A percentile compares a stretch with the other conserved stretches of the same genome.
phyloP scores from a whole-genome alignment of 1,140 invertebrate genomes.

The Sycobia sp. region DNA sequence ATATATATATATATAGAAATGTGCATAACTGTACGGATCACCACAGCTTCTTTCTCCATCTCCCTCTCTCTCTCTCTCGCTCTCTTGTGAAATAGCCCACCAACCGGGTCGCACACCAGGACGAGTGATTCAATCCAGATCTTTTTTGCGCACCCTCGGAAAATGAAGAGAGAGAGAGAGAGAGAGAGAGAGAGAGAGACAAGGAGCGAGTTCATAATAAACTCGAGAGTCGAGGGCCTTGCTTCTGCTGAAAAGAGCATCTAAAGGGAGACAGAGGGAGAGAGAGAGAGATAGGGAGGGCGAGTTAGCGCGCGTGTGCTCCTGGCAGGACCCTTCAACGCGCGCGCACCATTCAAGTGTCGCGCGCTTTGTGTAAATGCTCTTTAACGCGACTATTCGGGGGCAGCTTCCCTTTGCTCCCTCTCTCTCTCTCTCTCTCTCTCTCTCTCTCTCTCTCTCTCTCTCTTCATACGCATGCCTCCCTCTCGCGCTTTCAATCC shows the following conservation, averaged over 20 bases:
- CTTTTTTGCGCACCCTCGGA: neutral
- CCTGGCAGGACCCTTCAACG: constrained; percentile 48
- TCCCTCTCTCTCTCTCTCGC: too few relatives aligned
- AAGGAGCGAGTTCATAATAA: too few relatives aligned
- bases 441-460: too few relatives aligned
- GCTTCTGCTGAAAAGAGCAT: constrained; percentile 37
- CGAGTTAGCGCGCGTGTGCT: constrained; percentile 3
- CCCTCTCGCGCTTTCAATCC: too few relatives aligned
- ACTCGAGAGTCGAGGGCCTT: constrained; percentile 36
- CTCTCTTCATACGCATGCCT: too few relatives aligned
- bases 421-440: too few relatives aligned
- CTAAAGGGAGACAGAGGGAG: neutral
- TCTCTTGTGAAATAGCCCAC: constrained; percentile 8
- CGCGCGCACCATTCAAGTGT: constrained; percentile 55
- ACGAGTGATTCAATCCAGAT: too few relatives aligned
- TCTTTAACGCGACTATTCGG: constrained; percentile 50
- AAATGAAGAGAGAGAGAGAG: neutral
- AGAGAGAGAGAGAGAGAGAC: constrained; percentile 39
- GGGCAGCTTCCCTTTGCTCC: neutral
- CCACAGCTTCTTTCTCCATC: too few relatives aligned
- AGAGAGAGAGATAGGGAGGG: neutral
- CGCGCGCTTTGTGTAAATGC: constrained; percentile 53
- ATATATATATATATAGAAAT: too few relatives aligned
- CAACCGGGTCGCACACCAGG: neutral
- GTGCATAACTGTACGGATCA: too few relatives aligned